Evolutionary conservation across 2,888 invertebrate genomes (phyloP).

Genomic region (Lithosia quadra): DNA sequence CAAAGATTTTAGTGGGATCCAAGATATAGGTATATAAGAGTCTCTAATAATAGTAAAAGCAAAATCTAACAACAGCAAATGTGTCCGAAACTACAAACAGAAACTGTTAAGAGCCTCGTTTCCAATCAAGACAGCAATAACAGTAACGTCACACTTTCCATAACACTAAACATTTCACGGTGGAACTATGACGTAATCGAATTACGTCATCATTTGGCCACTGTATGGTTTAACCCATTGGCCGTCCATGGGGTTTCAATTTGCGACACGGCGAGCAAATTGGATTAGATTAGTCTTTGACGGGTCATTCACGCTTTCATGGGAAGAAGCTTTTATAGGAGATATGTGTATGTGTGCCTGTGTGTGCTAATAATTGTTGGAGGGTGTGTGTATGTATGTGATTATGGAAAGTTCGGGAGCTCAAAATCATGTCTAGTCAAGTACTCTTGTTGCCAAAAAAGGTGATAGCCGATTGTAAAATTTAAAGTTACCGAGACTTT

Average conservation of each 20-base stretch:
- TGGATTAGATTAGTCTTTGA: slow-evolving; percentile 66
- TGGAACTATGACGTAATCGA: slow-evolving; percentile 61
- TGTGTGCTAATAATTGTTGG: neutral
- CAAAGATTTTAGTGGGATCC: too few relatives aligned
- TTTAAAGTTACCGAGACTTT: neutral
- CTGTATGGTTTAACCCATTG: slow-evolving; percentile 66
- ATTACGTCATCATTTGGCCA: slow-evolving; percentile 59
- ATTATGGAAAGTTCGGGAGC: neutral
- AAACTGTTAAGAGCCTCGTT: neutral
- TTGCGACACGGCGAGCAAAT: slow-evolving; percentile 67
- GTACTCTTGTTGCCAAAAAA: neutral
- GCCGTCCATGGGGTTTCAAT: slow-evolving; percentile 61
- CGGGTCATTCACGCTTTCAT: slow-evolving; percentile 45
- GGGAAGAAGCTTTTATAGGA: slow-evolving; percentile 32
- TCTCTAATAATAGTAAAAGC: neutral
- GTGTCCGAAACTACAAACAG: neutral
- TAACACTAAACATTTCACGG: slow-evolving; percentile 54
- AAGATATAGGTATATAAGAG: neutral
- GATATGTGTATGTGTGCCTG: neutral
- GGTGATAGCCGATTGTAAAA: neutral
- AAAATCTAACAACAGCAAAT: neutral
- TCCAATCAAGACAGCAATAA: slow-evolving; percentile 10
- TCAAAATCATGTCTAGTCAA: neutral
- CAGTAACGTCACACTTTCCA: slow-evolving; percentile 34
- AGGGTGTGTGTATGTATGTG: neutral